Evolutionary conservation across 2,113 vertebrate genomes (phyloP).

Genomic region (Rhombomys opimus): DNA sequence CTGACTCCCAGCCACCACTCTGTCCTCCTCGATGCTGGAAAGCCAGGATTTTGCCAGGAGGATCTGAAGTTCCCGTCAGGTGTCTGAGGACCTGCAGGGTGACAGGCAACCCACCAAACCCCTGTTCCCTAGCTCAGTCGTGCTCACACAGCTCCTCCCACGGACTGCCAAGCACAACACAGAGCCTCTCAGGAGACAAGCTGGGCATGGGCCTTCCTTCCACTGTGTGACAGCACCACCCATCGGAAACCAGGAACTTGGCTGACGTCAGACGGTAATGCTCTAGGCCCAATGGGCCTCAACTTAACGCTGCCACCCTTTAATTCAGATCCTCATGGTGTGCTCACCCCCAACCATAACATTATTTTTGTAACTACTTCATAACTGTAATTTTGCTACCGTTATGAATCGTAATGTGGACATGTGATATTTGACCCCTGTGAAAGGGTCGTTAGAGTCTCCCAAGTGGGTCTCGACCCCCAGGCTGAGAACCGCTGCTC

Average conservation of each 20-base stretch:
- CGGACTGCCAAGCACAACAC: fast-evolving
- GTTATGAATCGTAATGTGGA: too few relatives aligned
- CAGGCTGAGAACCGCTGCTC: background rate
- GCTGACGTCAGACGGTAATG: background rate
- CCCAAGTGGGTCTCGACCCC: fast-evolving
- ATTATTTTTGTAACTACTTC: background rate
- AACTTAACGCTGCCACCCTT: background rate
- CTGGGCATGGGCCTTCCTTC: background rate
- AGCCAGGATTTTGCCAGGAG: background rate
- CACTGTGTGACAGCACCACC: background rate
- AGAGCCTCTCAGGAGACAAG: background rate
- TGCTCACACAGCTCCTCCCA: fast-evolving
- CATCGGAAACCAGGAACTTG: background rate
- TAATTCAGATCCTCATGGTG: background rate
- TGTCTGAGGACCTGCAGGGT: background rate
- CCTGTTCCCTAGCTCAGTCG: background rate
- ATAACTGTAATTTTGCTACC: background rate
- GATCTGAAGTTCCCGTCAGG: background rate
- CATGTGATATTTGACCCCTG: background rate
- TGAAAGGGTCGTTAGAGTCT: background rate
- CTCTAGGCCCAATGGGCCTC: background rate
- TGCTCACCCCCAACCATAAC: background rate
- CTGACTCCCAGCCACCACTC: background rate
- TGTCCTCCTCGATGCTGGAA: background rate
- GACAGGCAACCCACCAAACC: background rate